Base-by-base conservation (phyloP, 2,797 vertebrate genomes). In the Syndactyla subalaris region DNA sequence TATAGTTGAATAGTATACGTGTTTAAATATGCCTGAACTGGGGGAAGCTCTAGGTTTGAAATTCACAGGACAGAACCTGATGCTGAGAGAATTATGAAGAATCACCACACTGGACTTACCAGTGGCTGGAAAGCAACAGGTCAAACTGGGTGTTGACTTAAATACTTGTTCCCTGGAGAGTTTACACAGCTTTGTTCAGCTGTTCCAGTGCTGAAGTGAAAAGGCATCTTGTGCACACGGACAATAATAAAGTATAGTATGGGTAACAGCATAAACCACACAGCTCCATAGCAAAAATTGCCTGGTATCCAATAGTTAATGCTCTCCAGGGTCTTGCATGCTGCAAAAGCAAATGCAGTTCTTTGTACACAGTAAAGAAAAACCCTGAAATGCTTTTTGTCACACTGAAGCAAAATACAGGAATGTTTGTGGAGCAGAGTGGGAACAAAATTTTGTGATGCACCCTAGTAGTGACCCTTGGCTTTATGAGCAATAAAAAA, bases 171-270 rank as follows among this genome's bases (percentile, higher is more conserved):
- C 20, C 27, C 29, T 43, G 26, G 3, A 30, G 24, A n/a, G 57
- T 70, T 78, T 23, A 23, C 51, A 29, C 17, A 55, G n/a, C 41
- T 63, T 73, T 61, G 15, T 34, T 86, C 36, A n/a, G 27, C 48
- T 52, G 4, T 26, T 72, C 45, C 26, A 63, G 21, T 14, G 22
- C 54, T 68, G 41, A 68, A 66, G 12, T 49, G 39, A 66, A 62
- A 38, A 86, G 8, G 22, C 32, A 26, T 14, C 1, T 0, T 9
- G 3, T 57, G 24, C 38, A 16, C 23, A 21, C 13, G 4, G 14
- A 6, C 23, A 29, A 18, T 19, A 43, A 36, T 13, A 14, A 36
- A 58, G 12, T 38, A 27, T 5, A 27, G 20, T 30, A 24, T 26
- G 43, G 30, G 8, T 65, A 67, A 85, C 8, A 15, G 21, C 27